Evolutionary conservation across 1,140 invertebrate species (phyloP), one percentile per base, ranked within the genome.

Genomic region (Musca vetustissima): DNA sequence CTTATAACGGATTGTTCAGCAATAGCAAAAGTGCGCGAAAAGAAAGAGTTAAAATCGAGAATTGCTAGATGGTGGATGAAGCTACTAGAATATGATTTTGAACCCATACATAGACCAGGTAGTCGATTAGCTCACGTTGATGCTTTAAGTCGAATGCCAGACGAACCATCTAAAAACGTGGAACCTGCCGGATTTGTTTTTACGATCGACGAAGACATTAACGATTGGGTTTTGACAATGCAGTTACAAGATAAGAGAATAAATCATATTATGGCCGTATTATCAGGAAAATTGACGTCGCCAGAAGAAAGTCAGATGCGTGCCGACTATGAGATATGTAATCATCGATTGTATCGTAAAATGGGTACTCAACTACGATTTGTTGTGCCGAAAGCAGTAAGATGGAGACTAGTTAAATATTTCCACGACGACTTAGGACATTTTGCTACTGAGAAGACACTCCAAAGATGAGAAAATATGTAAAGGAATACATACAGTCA

Each of bases 1-100:
- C 73, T 84, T 9, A 65, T 82, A 17, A 82, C 73, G 0, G 76
- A 80, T 66, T 80, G 75, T 68, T 64, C 61, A 59, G 82, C 81
- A 15, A 80, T 83, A 48, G 66, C 74, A 47, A 72, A 71, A 59
- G 75, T 76, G 14, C 67, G 77, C 36, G 28, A 70, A 50, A 8
- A 82, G 78, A 66, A 69, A 59, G 75, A 81, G 22, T 43, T 79
- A 4, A 28, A 32, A 8, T 47, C 74, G 1, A 71, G 73, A 64
- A 73, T 83, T 14, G 80, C 79, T 9, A 68, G 76, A 61, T 66
- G 65, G 48, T 52, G 43, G 65, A 24, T 66, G 17, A 50, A 25
- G 15, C 48, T 66, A 3, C 24, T 66, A 2, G 65, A 66, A 19
- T 66, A n/a, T 66, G 65, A 66, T 50, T 66, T 66, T 22, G 36